phyloP scores from a whole-genome alignment of 2,113 vertebrate genomes.

The Megaceryle maxima region DNA sequence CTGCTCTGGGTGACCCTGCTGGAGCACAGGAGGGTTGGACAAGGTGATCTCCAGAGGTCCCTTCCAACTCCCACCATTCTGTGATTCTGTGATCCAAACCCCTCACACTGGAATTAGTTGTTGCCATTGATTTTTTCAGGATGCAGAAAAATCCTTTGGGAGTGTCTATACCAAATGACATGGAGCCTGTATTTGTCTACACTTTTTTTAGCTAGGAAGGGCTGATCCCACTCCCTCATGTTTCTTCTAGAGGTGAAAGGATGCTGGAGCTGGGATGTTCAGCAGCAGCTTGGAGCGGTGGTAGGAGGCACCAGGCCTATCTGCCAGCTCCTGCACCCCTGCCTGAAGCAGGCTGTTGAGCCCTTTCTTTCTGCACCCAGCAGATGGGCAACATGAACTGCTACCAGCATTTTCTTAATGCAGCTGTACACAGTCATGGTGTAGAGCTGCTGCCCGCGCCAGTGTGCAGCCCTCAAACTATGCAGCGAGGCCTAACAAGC shows the following conservation, averaged over 20 bases:
- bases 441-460: background rate
- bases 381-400: background rate
- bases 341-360: background rate
- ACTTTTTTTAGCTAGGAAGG: background rate
- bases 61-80: background rate
- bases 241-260: background rate
- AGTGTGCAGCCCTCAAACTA: background rate
- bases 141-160: background rate
- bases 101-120: background rate
- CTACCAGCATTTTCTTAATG: background rate
- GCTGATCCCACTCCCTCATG: fast-evolving
- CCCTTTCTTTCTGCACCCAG: background rate
- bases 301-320: background rate
- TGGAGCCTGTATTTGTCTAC: background rate
- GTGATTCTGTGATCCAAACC: background rate
- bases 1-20: background rate
- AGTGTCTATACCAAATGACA: background rate
- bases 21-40: background rate
- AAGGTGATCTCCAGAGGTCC: background rate
- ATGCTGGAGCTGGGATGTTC: background rate
- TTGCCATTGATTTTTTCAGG: background rate
- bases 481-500: background rate
- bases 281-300: background rate
- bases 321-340: background rate
- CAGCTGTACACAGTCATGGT: background rate